phyloP scores from a whole-genome alignment of 2,113 vertebrate genomes.

The Platycercus adscitus region DNA sequence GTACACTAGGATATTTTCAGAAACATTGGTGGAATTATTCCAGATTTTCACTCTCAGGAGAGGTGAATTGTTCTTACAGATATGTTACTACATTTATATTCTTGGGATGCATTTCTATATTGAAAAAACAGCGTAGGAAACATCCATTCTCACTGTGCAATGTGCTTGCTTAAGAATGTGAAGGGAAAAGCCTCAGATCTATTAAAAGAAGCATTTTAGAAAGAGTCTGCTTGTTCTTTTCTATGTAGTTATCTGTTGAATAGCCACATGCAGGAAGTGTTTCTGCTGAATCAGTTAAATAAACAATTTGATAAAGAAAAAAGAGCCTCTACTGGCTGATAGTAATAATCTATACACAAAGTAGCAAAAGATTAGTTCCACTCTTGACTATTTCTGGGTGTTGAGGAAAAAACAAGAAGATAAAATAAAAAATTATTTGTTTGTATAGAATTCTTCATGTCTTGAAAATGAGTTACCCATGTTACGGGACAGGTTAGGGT shows the following conservation, averaged over 20 bases:
- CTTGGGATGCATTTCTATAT: background rate
- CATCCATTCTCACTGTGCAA: background rate
- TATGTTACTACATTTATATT: background rate
- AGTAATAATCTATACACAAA: background rate
- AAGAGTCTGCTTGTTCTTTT: background rate
- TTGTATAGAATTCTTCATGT: background rate
- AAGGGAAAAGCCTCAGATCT: background rate
- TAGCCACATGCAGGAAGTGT: rapidly evolving
- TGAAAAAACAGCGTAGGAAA: background rate
- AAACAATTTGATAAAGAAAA: background rate
- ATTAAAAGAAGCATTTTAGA: background rate
- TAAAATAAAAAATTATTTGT: background rate
- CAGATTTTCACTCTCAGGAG: background rate
- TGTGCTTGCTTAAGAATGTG: background rate
- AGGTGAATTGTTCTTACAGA: background rate
- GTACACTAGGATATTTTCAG: background rate
- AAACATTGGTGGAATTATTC: background rate
- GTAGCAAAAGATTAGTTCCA: background rate
- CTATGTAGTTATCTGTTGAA: background rate
- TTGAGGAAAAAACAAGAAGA: background rate
- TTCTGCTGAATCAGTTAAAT: background rate
- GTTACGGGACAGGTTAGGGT: background rate
- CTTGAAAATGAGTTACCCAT: background rate
- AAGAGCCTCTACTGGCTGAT: background rate
- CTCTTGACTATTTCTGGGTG: background rate